Percentiles rank a stretch among this genome's conserved stretches.
Evolutionary conservation across 2,888 invertebrate species (phyloP).

Genomic region (Drosophila mimetica): DNA sequence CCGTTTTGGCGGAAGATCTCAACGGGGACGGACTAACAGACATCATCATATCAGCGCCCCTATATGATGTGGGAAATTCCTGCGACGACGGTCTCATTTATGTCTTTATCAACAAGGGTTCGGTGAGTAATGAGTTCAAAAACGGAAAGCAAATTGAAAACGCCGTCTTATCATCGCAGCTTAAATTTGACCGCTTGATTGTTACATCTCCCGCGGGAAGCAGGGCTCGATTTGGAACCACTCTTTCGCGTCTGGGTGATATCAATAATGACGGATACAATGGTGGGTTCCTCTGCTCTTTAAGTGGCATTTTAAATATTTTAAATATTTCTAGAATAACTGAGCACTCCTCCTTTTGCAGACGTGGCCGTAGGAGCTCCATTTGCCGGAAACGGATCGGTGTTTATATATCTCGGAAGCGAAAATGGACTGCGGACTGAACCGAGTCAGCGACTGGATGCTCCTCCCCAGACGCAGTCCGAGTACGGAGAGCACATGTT

Average conservation of each 20-base stretch:
- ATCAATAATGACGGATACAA: conserved; percentile 5
- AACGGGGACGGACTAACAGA: neutral
- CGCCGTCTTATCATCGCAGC: neutral
- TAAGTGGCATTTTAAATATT: too few relatives aligned
- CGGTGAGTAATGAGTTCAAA: neutral
- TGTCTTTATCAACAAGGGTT: conserved; percentile 1
- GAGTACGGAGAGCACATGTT: neutral
- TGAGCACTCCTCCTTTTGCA: too few relatives aligned
- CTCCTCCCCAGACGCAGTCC: neutral
- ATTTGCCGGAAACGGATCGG: conserved; percentile 1
- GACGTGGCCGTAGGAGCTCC: conserved; percentile 5
- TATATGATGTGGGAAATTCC: neutral
- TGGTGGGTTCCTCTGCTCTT: neutral
- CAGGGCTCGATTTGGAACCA: neutral
- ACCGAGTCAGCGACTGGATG: conserved; percentile 2
- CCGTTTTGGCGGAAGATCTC: neutral
- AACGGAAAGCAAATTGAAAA: too few relatives aligned
- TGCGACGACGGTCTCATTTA: neutral
- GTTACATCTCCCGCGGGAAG: neutral
- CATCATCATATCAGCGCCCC: conserved; percentile 1
- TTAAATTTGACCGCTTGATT: neutral
- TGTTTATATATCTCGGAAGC: conserved; percentile 2
- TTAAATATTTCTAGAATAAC: too few relatives aligned
- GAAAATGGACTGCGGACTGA: neutral
- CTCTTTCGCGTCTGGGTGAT: neutral